Evolutionary conservation across 2,797 vertebrate genomes (phyloP).

Genomic region (Pantherophis vulpinus): DNA sequence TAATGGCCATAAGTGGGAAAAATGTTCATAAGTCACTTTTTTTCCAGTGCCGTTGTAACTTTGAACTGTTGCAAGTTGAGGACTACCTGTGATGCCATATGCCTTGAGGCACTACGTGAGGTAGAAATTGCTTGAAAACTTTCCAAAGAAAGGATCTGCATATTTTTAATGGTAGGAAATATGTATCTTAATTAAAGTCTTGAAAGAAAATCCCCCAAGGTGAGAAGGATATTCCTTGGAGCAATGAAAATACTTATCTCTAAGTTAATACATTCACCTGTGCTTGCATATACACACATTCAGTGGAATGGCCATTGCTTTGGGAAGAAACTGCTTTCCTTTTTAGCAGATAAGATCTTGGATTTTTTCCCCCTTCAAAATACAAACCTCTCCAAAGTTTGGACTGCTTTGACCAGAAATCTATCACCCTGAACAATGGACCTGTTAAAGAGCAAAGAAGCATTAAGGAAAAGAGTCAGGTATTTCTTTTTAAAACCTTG

Average conservation of each 20-base stretch:
- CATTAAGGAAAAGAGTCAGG: background rate
- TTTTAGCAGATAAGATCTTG: background rate
- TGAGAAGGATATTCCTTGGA: background rate
- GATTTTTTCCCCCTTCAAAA: background rate
- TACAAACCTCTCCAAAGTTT: background rate
- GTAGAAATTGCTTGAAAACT: background rate
- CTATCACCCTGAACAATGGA: background rate
- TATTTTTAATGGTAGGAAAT: background rate
- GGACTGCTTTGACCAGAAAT: background rate
- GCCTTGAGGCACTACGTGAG: background rate
- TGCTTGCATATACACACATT: background rate
- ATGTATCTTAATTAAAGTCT: background rate
- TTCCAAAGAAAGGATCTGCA: background rate
- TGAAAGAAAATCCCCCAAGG: background rate
- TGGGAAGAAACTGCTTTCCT: background rate
- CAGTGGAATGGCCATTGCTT: background rate
- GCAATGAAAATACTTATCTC: background rate
- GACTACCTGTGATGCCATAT: background rate
- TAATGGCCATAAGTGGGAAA: too few species aligned
- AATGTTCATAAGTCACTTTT: too few species aligned
- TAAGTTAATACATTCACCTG: background rate
- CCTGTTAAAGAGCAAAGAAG: background rate
- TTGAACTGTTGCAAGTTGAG: too few species aligned
- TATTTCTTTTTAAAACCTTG: background rate
- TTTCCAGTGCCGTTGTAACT: too few species aligned